Percentiles rank a stretch among this genome's conserved stretches.
These are phyloP conservation scores for Pantherophis vulpinus DNA, from an alignment of 2,797 vertebrate species.

Conservation along the genomic window DNA sequence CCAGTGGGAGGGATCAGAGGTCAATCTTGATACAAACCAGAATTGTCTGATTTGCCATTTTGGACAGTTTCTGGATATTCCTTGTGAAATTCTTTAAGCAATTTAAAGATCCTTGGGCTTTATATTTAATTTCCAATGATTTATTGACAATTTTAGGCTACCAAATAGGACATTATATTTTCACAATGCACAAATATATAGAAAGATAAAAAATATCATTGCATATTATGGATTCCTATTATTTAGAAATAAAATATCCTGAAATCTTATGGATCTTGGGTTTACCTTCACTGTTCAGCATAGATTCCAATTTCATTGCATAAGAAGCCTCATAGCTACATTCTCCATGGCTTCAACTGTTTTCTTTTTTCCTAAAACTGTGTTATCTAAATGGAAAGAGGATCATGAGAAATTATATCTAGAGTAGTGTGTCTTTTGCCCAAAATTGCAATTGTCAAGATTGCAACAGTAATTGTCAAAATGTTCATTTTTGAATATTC, in stretches of 20 bases:
- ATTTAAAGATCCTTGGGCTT: not conserved
- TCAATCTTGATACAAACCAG: not conserved
- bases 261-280: slow-evolving; percentile 13
- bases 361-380: not conserved
- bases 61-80: not conserved
- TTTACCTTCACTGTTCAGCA: slow-evolving; percentile 20
- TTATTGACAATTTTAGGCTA: not conserved
- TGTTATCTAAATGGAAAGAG: slow-evolving; percentile 1
- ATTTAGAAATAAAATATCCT: not conserved
- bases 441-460: not conserved
- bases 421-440: not conserved
- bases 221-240: not conserved
- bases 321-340: not conserved
- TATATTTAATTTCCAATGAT: not conserved
- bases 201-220: not conserved
- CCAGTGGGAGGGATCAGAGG: not conserved
- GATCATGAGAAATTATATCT: not conserved
- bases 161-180: not conserved
- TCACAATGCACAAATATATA: not conserved
- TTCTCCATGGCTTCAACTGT: not conserved
- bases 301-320: not conserved
- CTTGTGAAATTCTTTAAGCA: not conserved
- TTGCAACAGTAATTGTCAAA: not conserved
- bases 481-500: not conserved
- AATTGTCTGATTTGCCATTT: not conserved